phyloP scores from a whole-genome alignment of 2,888 invertebrate species.

The Phalera bucephala region DNA sequence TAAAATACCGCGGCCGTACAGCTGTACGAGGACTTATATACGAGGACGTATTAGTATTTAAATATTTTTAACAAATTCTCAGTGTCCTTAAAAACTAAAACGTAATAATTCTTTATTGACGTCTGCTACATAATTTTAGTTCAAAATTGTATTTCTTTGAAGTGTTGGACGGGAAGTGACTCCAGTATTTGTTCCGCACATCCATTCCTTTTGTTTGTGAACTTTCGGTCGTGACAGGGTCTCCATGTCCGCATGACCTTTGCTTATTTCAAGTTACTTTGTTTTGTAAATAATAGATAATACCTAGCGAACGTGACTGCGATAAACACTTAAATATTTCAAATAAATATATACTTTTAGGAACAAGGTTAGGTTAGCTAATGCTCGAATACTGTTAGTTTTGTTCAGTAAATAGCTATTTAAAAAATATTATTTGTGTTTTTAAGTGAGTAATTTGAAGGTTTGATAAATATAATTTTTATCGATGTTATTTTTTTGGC shows the following conservation, averaged over 20 bases:
- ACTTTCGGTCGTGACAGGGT: constrained; percentile 32
- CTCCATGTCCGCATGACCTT: constrained; percentile 35
- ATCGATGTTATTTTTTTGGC: background rate
- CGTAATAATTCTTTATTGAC: no score
- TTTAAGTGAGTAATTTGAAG: no score
- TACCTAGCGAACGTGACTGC: constrained; percentile 25
- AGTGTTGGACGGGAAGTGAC: constrained; percentile 34
- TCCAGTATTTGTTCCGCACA: constrained; percentile 45
- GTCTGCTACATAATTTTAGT: constrained; percentile 15
- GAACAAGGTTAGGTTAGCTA: no score
- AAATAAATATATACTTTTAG: no score
- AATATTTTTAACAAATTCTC: no score
- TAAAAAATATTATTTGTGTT: no score
- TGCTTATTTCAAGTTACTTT: constrained; percentile 31
- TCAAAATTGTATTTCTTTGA: constrained; percentile 28
- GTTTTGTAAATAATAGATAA: constrained; percentile 36
- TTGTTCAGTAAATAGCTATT: no score
- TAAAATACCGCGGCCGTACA: no score
- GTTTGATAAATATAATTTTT: no score
- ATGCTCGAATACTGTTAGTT: no score
- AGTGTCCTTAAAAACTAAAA: background rate
- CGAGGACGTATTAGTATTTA: no score
- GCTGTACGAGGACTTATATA: no score
- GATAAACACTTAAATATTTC: constrained; percentile 3
- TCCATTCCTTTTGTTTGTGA: constrained; percentile 35